These are phyloP conservation scores for Coelinius sp. DNA, from an alignment of 2,888 invertebrate species.

Conservation along the genomic window DNA sequence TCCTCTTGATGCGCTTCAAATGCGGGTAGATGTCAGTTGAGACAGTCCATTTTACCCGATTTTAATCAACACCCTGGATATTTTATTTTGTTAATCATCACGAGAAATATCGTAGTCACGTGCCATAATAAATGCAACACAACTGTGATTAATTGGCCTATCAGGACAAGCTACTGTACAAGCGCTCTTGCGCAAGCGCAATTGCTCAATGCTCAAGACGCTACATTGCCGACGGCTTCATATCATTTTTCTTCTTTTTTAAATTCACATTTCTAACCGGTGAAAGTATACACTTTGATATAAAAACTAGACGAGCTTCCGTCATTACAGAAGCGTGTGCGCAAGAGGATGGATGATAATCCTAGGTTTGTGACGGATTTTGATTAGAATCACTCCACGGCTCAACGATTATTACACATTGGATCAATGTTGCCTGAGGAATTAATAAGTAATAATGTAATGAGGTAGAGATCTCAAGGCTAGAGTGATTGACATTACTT, in stretches of 20 bases:
- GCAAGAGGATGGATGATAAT: slow-evolving; percentile 35
- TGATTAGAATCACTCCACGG: background rate
- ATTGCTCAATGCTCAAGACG: slow-evolving; percentile 12
- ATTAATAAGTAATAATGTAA: slow-evolving; percentile 5
- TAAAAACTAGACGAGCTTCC: slow-evolving; percentile 31
- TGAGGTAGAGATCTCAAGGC: slow-evolving; percentile 14
- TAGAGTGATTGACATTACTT: background rate
- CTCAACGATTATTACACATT: background rate
- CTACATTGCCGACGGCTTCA: slow-evolving; percentile 45
- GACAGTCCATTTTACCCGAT: background rate
- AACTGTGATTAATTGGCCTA: slow-evolving; percentile 55
- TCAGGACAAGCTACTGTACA: slow-evolving; percentile 46
- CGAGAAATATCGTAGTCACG: slow-evolving; percentile 40
- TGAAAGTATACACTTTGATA: slow-evolving; percentile 44
- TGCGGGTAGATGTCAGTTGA: background rate
- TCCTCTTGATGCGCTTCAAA: background rate
- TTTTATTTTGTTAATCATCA: background rate
- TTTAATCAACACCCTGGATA: background rate
- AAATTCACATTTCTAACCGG: slow-evolving; percentile 8
- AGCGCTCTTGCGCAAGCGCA: slow-evolving; percentile 41
- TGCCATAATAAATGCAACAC: slow-evolving; percentile 48
- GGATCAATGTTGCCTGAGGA: slow-evolving; percentile 7
- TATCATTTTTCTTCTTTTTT: slow-evolving; percentile 18
- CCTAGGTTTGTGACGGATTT: background rate
- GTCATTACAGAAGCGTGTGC: slow-evolving; percentile 37